Base-by-base conservation (phyloP, 2,113 vertebrate genomes). In the Trachemys scripta region DNA sequence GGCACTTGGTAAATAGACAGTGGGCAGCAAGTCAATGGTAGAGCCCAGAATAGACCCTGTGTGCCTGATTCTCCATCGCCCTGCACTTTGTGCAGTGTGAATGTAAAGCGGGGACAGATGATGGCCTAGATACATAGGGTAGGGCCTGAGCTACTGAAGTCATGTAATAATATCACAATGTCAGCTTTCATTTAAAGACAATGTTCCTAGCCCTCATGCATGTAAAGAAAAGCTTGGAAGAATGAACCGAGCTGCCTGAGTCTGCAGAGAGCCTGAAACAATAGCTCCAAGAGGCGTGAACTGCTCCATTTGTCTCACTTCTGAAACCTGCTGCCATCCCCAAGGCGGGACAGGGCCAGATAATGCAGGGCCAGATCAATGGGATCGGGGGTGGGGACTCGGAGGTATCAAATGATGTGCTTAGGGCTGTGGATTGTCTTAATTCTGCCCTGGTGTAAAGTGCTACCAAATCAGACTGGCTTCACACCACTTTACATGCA, bases 401-500 rank as follows among this genome's bases (percentile, higher is more conserved):
- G 4, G 17, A 69, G 2, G 8, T 35, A 69, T 16, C 17, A n/a
- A n/a, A 31, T n/a, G 31, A 69, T n/a, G 35, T 20, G 17, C 35
- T 35, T 69, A 69, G 62, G 35, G 17, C 35, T 69, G 16, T 20
- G 35, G 62, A 31, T 69, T 69, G 17, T n/a, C 62, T 65, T 65
- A 65, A 65, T 50, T 2, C 51, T 29, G 78, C 59, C 72, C 50
- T 82, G 19, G 5, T 22, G 89, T 89, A 54, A 93, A 87, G 35
- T 7, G 11, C 56, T 47, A 45, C 6, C 19, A 87, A 2, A 16
- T 8, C n/a, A 80, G 79, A 50, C n/a, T 1, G 0, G 1, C 29
- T 56, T 51, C 19, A 50, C 3, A 2, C 8, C 79, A 1, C 79
- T 4, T 59, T 57, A 82, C 51, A n/a, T 45, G 22, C 31, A 83